Conservation (phyloP, 2,888 invertebrate genomes). For the Dexiosoma caninum region DNA sequence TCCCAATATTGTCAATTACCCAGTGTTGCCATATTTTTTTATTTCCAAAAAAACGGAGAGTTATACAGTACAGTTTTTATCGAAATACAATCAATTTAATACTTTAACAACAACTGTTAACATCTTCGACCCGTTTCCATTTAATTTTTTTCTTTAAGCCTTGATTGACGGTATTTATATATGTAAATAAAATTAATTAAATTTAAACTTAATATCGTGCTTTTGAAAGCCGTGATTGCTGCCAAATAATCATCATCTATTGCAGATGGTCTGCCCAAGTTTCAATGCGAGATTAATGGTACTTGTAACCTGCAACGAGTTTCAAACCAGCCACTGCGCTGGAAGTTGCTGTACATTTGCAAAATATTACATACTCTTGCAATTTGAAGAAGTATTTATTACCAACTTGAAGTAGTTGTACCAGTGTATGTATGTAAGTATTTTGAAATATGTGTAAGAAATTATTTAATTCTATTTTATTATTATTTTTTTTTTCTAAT, state of each 20-base stretch:
- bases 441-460: conserved; percentile 27
- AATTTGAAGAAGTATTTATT: background rate
- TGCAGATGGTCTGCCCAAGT: conserved; percentile 3
- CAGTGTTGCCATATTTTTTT: too few relatives aligned
- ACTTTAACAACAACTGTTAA: conserved; percentile 45
- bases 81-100: conserved; percentile 19
- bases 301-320: background rate
- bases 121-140: background rate
- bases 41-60: too few relatives aligned
- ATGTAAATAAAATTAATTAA: conserved; percentile 20
- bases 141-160: background rate
- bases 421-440: background rate
- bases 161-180: background rate
- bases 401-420: background rate
- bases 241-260: background rate
- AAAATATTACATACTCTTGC: background rate
- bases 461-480: conserved; percentile 14
- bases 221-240: background rate
- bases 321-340: background rate
- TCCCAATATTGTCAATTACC: too few relatives aligned
- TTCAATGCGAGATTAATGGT: background rate
- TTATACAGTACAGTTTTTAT: too few relatives aligned
- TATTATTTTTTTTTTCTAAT: background rate
- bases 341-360: conserved; percentile 4
- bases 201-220: background rate